phyloP scores from a whole-genome alignment of 2,797 vertebrate species.

The Cercopithecus petaurista region DNA sequence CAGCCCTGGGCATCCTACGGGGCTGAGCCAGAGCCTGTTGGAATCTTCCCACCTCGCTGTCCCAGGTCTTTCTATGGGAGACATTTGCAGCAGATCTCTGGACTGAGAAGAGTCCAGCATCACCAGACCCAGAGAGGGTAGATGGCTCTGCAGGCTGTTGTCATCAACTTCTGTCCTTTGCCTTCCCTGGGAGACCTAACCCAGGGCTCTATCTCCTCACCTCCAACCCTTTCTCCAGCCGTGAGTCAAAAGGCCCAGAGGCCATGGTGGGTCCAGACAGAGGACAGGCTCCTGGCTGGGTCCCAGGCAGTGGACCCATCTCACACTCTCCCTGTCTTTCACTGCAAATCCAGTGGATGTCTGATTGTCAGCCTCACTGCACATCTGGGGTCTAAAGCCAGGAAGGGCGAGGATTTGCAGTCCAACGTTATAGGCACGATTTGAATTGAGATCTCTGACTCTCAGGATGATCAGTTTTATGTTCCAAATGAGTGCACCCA shows the following conservation, averaged over 20 bases:
- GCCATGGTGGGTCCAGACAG: neutral
- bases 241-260: neutral
- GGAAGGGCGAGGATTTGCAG: neutral
- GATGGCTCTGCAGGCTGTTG: neutral
- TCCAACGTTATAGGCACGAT: neutral
- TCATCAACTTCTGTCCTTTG: neutral
- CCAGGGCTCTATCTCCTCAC: neutral
- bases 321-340: neutral
- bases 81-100: neutral
- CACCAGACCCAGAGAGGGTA: neutral
- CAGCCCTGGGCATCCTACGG: neutral
- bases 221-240: neutral
- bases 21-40: neutral
- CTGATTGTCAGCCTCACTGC: neutral
- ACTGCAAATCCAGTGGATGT: neutral
- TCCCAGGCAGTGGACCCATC: neutral
- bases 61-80: neutral
- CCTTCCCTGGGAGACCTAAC: neutral
- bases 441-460: neutral
- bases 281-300: neutral
- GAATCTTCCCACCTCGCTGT: neutral
- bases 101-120: neutral
- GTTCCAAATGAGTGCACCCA: neutral
- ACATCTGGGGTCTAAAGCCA: neutral
- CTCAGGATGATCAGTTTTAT: neutral